A percentile compares a stretch with the other conserved stretches of the same genome.
These are phyloP conservation scores for Zaprionus tsacasi DNA, from an alignment of 1,140 invertebrate genomes.

Conservation along the genomic window DNA sequence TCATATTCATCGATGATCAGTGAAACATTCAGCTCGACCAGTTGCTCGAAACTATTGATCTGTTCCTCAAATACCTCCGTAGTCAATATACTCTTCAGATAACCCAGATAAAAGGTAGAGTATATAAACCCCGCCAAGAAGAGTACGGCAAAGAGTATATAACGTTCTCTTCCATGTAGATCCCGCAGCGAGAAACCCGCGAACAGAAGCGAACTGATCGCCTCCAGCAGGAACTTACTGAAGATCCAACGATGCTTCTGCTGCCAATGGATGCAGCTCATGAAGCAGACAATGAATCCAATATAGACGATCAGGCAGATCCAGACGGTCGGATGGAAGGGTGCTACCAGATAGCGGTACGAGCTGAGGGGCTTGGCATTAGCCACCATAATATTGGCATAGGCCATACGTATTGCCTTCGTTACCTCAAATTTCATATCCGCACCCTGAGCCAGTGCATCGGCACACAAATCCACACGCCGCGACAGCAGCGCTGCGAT, in stretches of 20 bases:
- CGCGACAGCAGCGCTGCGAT: slow-evolving; percentile 22
- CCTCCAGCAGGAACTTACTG: slow-evolving; percentile 61
- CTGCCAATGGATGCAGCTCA: slow-evolving; percentile 57
- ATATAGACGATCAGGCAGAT: slow-evolving; percentile 50
- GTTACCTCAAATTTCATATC: slow-evolving; percentile 31
- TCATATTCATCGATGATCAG: slow-evolving; percentile 60
- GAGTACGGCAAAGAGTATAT: slow-evolving; percentile 56
- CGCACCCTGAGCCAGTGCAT: slow-evolving; percentile 46
- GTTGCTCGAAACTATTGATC: slow-evolving; percentile 57
- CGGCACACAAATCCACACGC: slow-evolving; percentile 57
- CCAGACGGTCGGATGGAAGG: slow-evolving; percentile 54
- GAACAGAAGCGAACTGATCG: slow-evolving; percentile 56
- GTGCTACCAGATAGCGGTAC: slow-evolving; percentile 56
- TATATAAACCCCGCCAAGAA: slow-evolving; percentile 61
- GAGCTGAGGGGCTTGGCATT: slow-evolving; percentile 51
- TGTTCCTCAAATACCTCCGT: slow-evolving; percentile 62
- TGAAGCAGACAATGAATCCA: slow-evolving; percentile 44
- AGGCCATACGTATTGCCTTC: slow-evolving; percentile 42
- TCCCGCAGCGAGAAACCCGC: slow-evolving; percentile 35
- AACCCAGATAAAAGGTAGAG: slow-evolving; percentile 59
- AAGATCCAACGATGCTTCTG: slow-evolving; percentile 47
- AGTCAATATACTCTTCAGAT: slow-evolving; percentile 66
- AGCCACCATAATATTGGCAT: slow-evolving; percentile 60
- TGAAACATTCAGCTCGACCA: slow-evolving; percentile 51
- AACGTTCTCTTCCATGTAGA: slow-evolving; percentile 43